Base-by-base conservation (phyloP, 2,113 vertebrate species). In the Python bivittatus region DNA sequence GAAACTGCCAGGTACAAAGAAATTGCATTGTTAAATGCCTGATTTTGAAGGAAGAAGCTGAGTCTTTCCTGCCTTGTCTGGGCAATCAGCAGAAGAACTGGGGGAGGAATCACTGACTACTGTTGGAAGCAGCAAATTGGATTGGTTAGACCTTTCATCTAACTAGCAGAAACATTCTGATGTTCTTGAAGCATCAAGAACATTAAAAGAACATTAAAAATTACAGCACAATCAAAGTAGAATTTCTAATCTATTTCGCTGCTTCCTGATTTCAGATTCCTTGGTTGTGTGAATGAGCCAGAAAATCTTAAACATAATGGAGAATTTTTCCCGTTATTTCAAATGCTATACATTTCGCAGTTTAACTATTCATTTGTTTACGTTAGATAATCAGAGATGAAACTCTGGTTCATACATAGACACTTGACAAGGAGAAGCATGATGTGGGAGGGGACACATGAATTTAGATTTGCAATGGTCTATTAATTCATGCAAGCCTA, bases 241-340 rank as follows among this genome's bases (percentile, higher is more conserved):
- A 6, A 79, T 38, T 79, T 79, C 33, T 20, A 79, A 38, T 79
- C 6, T 33, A 79, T 79, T 92, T 17, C 72, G 88, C 7, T 68
- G 72, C 15, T 86, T 93, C 83, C 93, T 92, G 84, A 95, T 85
- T 10, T 22, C 44, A 38, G 22, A 25, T 60, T 25, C 20, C 12
- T 15, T 88, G 91, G 87, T 95, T 94, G 92, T 0, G 5, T 84
- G 27, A 88, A 94, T 53, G 88, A 44, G 57, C 33, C 11, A 60
- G 53, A 38, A 44, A 5, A 60, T 57, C 12, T 25, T 1, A 48
- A 88, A 60, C 22, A 88, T 12, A 12, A 88, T 7, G 6, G 88
- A 64, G 38, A 7, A 1, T 3, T 2, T 15, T 15, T 27, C 87
- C 6, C 38, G 29, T 86, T 17, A 53, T 6, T 53, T 29, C 25